Evolutionary conservation across 1,140 invertebrate genomes (phyloP).

Genomic region (Zaprionus capensis): DNA sequence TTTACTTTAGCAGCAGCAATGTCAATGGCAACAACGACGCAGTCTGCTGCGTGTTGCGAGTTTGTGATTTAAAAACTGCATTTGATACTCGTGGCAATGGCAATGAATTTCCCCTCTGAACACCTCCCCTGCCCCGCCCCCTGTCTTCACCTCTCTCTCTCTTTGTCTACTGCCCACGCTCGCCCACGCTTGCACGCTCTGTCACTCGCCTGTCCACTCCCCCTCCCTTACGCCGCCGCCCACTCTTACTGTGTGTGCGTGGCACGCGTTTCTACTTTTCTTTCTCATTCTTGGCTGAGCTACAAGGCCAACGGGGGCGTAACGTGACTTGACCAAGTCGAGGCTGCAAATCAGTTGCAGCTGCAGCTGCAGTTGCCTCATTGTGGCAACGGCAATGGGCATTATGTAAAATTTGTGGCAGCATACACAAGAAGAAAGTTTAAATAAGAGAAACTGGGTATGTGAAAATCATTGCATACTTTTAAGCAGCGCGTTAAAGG

Average conservation of each 20-base stretch:
- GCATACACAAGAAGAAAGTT: background rate
- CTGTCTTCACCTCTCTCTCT: background rate
- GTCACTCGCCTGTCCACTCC: background rate
- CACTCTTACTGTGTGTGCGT: background rate
- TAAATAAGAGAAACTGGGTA: background rate
- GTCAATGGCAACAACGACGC: slow-evolving; percentile 8
- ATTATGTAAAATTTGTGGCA: background rate
- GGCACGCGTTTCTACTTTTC: background rate
- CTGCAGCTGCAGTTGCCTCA: slow-evolving; percentile 1
- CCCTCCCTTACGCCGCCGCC: too few species aligned
- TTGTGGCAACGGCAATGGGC: background rate
- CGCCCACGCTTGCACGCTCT: slow-evolving; percentile 3
- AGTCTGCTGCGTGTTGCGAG: slow-evolving; percentile 25
- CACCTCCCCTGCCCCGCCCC: background rate
- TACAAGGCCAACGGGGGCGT: slow-evolving; percentile 29
- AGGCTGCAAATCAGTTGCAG: slow-evolving; percentile 7
- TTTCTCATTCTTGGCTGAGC: slow-evolving; percentile 13
- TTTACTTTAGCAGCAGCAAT: slow-evolving; percentile 25
- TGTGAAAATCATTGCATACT: background rate
- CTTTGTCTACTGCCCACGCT: background rate
- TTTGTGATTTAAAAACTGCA: slow-evolving; percentile 53
- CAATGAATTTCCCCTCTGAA: slow-evolving; percentile 26
- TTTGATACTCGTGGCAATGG: slow-evolving; percentile 46
- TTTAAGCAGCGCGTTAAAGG: background rate
- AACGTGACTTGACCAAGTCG: slow-evolving; percentile 35